phyloP scores from a whole-genome alignment of 2,888 invertebrate genomes.

The Agriopis leucophaearia region DNA sequence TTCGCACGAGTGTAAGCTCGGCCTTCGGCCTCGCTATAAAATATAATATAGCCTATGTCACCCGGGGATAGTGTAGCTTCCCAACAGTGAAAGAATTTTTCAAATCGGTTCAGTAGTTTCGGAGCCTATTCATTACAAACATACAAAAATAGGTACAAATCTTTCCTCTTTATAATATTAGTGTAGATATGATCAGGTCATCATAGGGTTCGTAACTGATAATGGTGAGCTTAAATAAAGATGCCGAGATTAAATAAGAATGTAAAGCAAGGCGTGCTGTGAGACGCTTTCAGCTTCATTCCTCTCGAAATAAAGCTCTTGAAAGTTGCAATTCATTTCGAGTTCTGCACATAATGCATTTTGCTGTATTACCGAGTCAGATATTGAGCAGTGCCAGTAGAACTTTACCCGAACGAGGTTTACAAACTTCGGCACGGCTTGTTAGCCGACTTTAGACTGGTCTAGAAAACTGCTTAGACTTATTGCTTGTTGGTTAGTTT shows the following conservation, averaged over 20 bases:
- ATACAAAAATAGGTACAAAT: too few relatives aligned
- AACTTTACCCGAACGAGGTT: conserved; percentile 32
- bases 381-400: conserved; percentile 29
- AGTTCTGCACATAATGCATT: conserved; percentile 25
- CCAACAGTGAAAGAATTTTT: too few relatives aligned
- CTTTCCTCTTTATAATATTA: too few relatives aligned
- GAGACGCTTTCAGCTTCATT: neutral
- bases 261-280: neutral
- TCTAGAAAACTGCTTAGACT: conserved; percentile 21
- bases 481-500: conserved; percentile 16
- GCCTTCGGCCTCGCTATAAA: too few relatives aligned
- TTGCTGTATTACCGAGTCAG: conserved; percentile 25
- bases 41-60: too few relatives aligned
- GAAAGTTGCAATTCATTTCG: neutral
- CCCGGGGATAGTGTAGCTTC: too few relatives aligned
- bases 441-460: conserved; percentile 26
- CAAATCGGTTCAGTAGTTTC: too few relatives aligned
- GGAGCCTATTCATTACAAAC: too few relatives aligned
- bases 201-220: too few relatives aligned
- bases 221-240: too few relatives aligned
- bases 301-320: neutral
- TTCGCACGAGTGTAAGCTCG: too few relatives aligned
- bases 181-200: too few relatives aligned
- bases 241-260: neutral
- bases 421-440: conserved; percentile 33